Conservation (phyloP, 92 coral and sea anemone species). For the Bergia sp. region DNA sequence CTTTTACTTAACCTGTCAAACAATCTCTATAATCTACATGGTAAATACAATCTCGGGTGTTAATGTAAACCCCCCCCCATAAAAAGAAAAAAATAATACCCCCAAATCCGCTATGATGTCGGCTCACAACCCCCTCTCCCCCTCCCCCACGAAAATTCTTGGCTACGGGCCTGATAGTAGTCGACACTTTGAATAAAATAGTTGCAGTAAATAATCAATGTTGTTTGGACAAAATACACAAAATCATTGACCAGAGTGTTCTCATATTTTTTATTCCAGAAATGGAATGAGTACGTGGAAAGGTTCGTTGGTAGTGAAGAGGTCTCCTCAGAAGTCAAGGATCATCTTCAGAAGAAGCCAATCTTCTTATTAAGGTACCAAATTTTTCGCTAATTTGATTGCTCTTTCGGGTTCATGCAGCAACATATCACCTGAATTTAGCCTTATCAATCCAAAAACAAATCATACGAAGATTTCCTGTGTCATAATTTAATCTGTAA, state of each 20-base stretch:
- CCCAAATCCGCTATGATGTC: too few relatives aligned
- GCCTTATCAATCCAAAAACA: too few relatives aligned
- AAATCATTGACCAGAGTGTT: neutral
- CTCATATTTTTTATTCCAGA: slow-evolving; percentile 51
- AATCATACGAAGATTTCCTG: too few relatives aligned
- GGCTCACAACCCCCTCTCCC: too few relatives aligned
- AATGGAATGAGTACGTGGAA: slow-evolving; percentile 98
- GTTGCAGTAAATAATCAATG: neutral
- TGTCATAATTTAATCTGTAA: too few relatives aligned
- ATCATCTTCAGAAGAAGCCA: slow-evolving; percentile 91
- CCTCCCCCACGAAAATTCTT: too few relatives aligned
- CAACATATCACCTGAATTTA: neutral
- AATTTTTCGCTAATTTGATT: neutral
- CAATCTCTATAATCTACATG: too few relatives aligned
- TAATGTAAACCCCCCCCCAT: too few relatives aligned
- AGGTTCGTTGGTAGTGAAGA: slow-evolving; percentile 94
- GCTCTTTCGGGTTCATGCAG: neutral
- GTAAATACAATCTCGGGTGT: too few relatives aligned
- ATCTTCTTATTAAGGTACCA: slow-evolving; percentile 90
- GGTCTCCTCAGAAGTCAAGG: slow-evolving; percentile 93
- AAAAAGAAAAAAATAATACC: too few relatives aligned
- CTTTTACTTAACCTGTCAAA: too few relatives aligned
- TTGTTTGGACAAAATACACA: neutral
- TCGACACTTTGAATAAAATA: neutral
- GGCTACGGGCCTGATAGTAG: neutral